Percentiles rank a stretch among this genome's conserved stretches.
These are phyloP conservation scores for Furcifer pardalis DNA, from an alignment of 2,797 vertebrate genomes.

Conservation along the genomic window DNA sequence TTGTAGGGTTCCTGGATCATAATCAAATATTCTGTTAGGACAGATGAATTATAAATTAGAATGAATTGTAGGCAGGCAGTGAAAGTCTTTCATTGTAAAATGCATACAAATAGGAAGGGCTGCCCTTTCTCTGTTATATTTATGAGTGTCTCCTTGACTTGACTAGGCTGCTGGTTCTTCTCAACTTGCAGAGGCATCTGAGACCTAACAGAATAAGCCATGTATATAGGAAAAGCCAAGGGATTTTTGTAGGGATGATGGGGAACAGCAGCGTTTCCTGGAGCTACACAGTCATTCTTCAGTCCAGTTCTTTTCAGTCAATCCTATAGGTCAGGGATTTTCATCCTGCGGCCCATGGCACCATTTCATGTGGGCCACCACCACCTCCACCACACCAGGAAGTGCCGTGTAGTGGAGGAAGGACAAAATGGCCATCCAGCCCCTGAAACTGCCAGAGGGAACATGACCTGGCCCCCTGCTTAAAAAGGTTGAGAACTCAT, in stretches of 20 bases:
- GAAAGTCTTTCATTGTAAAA: not conserved
- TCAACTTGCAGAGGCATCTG: not conserved
- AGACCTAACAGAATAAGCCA: not conserved
- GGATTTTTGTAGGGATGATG: not conserved
- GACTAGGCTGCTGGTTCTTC: not conserved
- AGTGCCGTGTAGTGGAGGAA: too few relatives aligned
- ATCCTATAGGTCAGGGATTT: too few relatives aligned
- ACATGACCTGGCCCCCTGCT: too few relatives aligned
- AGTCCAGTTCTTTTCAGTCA: not conserved
- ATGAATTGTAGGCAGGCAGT: not conserved
- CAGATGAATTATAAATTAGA: not conserved
- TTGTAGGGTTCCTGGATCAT: not conserved
- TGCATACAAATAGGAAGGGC: not conserved
- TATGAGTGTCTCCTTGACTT: not conserved
- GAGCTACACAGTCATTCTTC: not conserved
- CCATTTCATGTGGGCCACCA: too few relatives aligned
- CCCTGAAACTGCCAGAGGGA: too few relatives aligned
- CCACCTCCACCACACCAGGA: too few relatives aligned
- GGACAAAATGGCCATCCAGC: too few relatives aligned
- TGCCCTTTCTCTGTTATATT: not conserved
- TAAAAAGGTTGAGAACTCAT: too few relatives aligned
- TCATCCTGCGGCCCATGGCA: too few relatives aligned
- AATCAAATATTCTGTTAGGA: slow-evolving; percentile 1
- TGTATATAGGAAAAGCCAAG: not conserved
- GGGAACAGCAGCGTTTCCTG: not conserved